phyloP scores from a whole-genome alignment of 2,113 vertebrate genomes.

The Mesocricetus auratus region DNA sequence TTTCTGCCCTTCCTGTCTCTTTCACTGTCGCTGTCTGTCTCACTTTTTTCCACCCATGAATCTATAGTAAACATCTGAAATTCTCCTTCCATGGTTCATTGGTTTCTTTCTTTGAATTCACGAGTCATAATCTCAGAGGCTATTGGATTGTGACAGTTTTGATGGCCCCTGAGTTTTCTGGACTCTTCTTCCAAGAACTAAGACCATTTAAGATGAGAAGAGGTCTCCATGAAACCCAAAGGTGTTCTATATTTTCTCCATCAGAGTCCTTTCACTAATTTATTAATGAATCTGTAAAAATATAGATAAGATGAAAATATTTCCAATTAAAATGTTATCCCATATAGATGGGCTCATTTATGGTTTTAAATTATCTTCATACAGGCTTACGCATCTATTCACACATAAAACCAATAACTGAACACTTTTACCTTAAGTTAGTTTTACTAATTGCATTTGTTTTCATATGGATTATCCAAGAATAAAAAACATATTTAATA shows the following conservation, averaged over 20 bases:
- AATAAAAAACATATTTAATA: background rate
- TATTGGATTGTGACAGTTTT: background rate
- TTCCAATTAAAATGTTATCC: background rate
- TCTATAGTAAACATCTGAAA: background rate
- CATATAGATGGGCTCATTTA: background rate
- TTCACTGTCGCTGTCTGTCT: background rate
- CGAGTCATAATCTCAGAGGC: background rate
- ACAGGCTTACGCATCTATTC: background rate
- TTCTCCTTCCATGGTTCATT: background rate
- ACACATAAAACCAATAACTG: background rate
- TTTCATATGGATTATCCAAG: background rate
- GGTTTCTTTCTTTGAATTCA: background rate
- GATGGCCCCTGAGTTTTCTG: background rate
- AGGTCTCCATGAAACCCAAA: background rate
- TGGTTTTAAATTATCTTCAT: background rate
- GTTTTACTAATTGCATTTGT: background rate
- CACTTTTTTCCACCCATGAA: background rate
- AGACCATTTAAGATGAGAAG: background rate
- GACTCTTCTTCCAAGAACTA: background rate
- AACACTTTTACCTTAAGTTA: background rate
- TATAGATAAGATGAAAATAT: background rate
- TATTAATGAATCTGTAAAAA: background rate
- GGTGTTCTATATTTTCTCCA: background rate
- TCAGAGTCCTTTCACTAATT: background rate
- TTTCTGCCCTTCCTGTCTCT: background rate